These are phyloP conservation scores for Latheticus oryzae DNA, from an alignment of 2,888 invertebrate genomes.

Conservation along the genomic window DNA sequence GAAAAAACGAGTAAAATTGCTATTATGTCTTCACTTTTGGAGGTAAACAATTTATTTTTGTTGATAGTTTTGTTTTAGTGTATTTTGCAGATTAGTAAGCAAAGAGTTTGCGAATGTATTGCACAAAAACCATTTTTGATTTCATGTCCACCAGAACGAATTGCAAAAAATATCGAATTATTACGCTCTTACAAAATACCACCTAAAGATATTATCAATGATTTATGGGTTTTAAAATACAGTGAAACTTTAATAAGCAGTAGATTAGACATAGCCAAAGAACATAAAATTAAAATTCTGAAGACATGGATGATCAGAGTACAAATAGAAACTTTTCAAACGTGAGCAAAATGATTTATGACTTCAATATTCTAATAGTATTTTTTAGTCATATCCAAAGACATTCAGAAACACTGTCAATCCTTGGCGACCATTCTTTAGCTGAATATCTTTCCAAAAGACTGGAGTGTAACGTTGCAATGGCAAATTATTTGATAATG, in stretches of 20 bases:
- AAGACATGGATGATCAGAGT: conserved; percentile 68
- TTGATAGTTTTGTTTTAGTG: conserved; percentile 8
- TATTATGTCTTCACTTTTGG: conserved; percentile 49
- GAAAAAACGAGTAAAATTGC: conserved; percentile 44
- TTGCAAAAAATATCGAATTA: conserved; percentile 36
- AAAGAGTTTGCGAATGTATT: conserved; percentile 49
- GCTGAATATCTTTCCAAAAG: conserved; percentile 63
- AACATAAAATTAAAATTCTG: conserved; percentile 58
- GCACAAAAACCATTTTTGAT: conserved; percentile 43
- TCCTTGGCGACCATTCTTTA: conserved; percentile 62
- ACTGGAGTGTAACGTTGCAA: conserved; percentile 59
- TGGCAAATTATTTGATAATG: conserved; percentile 56
- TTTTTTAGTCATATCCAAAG: conserved; percentile 61
- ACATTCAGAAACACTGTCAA: conserved; percentile 59
- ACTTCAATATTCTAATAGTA: background rate
- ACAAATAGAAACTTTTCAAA: conserved; percentile 58
- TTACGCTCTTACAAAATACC: conserved; percentile 60
- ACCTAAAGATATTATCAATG: conserved; percentile 60
- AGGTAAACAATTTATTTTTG: conserved; percentile 45
- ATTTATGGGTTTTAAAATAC: conserved; percentile 65
- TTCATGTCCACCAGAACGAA: conserved; percentile 37
- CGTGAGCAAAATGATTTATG: conserved; percentile 57
- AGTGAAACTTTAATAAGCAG: conserved; percentile 54
- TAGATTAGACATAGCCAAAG: conserved; percentile 58
- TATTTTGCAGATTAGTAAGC: conserved; percentile 54